Percentiles rank a stretch among this genome's conserved stretches.
Evolutionary conservation across 2,888 invertebrate species (phyloP).

Genomic region (Mythimna impura): DNA sequence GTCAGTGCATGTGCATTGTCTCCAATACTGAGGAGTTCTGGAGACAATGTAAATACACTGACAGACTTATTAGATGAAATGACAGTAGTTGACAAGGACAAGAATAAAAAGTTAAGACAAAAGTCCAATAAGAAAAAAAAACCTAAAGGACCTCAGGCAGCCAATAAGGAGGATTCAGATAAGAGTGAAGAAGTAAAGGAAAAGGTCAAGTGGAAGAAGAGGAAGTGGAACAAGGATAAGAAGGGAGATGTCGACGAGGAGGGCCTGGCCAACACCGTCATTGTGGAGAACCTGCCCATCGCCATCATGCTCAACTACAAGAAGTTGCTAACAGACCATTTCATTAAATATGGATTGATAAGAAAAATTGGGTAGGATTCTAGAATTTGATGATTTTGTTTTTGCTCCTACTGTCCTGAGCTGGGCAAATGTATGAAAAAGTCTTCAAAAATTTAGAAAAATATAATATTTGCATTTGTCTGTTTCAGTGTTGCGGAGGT

Average conservation of each 20-base stretch:
- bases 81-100: conserved; percentile 82
- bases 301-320: conserved; percentile 78
- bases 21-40: conserved; percentile 69
- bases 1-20: too few relatives aligned
- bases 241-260: conserved; percentile 70
- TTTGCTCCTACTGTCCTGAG: too few relatives aligned
- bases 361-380: conserved; percentile 80
- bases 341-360: conserved; percentile 78
- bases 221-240: conserved; percentile 84
- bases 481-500: conserved; percentile 80
- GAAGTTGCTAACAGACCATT: conserved; percentile 78
- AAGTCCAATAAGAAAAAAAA: conserved; percentile 73
- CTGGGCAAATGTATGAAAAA: not conserved
- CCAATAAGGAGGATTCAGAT: conserved; percentile 61
- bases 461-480: not conserved
- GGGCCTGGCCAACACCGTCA: conserved; percentile 68
- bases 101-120: conserved; percentile 74
- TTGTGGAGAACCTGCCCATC: conserved; percentile 82
- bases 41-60: conserved; percentile 83
- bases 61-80: conserved; percentile 83
- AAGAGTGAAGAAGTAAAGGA: conserved; percentile 73
- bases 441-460: not conserved
- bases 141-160: conserved; percentile 48
- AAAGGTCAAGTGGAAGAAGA: conserved; percentile 82
- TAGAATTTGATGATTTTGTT: not conserved